These are phyloP conservation scores for Pyrocoelia pectoralis DNA, from an alignment of 2,888 invertebrate species.

Conservation along the genomic window DNA sequence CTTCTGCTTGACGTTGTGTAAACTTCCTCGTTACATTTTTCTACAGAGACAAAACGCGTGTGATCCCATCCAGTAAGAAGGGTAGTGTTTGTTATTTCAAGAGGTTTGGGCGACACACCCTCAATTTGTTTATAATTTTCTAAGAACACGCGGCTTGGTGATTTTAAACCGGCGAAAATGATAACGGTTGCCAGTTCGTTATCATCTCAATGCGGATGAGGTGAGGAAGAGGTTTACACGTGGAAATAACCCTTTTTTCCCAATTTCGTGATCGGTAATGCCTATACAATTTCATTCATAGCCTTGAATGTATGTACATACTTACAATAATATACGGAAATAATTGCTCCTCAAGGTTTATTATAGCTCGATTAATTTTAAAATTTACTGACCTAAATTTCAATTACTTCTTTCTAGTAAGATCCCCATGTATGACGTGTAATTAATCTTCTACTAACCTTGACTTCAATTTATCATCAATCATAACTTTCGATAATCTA, in stretches of 20 bases:
- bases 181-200: not conserved
- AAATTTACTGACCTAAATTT: constrained; percentile 1
- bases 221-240: constrained; percentile 1
- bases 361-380: not conserved
- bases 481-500: too few species aligned
- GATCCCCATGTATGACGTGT: too few species aligned
- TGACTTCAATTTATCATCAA: too few species aligned
- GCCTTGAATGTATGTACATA: not conserved
- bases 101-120: constrained; percentile 24
- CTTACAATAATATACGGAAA: not conserved
- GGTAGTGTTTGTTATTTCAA: not conserved
- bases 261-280: not conserved
- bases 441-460: too few species aligned
- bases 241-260: not conserved
- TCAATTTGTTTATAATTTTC: not conserved
- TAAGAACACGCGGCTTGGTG: not conserved
- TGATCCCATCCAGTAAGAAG: constrained; percentile 10
- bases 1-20: constrained; percentile 22
- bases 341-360: constrained; percentile 9
- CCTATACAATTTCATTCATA: not conserved
- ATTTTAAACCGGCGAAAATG: not conserved
- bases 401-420: too few species aligned
- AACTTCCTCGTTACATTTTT: not conserved
- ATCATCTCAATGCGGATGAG: not conserved
- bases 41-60: constrained; percentile 19